Evolutionary conservation across 2,888 invertebrate species (phyloP), one percentile per base, ranked within the genome.

Genomic region (Calephelis perditalis): DNA sequence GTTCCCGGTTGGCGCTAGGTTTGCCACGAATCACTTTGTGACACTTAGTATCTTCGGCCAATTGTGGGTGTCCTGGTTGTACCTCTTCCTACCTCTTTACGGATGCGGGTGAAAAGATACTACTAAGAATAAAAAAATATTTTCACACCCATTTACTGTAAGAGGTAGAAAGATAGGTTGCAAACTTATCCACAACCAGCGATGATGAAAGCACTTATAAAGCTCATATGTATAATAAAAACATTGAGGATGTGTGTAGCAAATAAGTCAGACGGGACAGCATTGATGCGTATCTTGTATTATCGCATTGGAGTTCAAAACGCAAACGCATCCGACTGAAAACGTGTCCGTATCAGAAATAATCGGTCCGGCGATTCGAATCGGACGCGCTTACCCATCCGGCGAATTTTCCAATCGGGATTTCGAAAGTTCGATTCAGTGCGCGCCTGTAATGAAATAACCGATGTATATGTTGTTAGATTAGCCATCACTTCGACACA

Each of bases 361-460:
- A 52, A 52, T 35, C 52, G 35, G 52, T 52, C 52, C 52, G 52
- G 52, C 52, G 35, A 49, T 49, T 49, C 35, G 35, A 35, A 52
- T 35, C 52, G 26, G 35, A 35, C 15, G 49, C 26, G 52, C 52
- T 35, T 52, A 11, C 35, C 52, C 35, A 52, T 52, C 52, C 35
- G 10, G 35, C 26, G 36, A 52, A 52, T 52, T 36, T 52, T 52
- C 35, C 52, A 52, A 52, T 52, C 52, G 52, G 52, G 52, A 52
- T 52, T 52, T 26, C 52, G 52, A 35, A 52, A 52, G 36, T 52
- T 52, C 52, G 52, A 35, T 36, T 52, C 52, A 52, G 36, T 36
- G 36, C 35, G 52, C 36, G 36, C 10, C 52, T 52, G 36, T 52
- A 35, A 52, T 52, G 52, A 52, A 52, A 52, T 52, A 11, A 35